phyloP scores from a whole-genome alignment of 2,797 vertebrate species.

The Dendrocincla fuliginosa region DNA sequence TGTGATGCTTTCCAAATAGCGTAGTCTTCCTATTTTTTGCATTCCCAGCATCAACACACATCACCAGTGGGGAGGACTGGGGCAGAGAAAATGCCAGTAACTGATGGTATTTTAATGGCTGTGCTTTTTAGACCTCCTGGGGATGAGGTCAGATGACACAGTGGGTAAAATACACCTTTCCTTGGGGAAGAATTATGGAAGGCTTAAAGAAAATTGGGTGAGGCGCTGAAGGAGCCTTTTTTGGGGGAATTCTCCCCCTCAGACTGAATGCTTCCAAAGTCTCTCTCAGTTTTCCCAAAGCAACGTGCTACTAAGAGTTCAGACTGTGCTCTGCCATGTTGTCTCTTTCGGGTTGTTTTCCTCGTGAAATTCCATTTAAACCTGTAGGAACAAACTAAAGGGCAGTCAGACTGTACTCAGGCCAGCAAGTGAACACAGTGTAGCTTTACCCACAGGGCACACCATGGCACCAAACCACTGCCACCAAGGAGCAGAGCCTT shows the following conservation, averaged over 20 bases:
- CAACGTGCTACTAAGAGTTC: background rate
- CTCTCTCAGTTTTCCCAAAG: background rate
- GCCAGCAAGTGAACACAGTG: accelerated
- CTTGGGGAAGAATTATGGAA: background rate
- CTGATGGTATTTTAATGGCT: background rate
- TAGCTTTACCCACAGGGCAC: accelerated
- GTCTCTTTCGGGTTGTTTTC: background rate
- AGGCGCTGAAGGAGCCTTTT: background rate
- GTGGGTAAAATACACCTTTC: background rate
- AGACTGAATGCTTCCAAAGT: background rate
- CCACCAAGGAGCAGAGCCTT: background rate
- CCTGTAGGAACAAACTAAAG: background rate
- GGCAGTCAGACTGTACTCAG: no score
- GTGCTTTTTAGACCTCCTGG: background rate
- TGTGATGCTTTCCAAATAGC: background rate
- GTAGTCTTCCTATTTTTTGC: background rate
- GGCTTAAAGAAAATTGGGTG: background rate
- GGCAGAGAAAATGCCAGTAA: background rate
- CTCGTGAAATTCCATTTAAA: background rate
- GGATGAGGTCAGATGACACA: background rate
- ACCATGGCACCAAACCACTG: background rate
- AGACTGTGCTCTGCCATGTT: background rate
- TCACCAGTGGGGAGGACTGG: background rate
- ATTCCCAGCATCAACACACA: background rate
- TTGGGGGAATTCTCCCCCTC: background rate